These are phyloP conservation scores for Drosophila subobscura DNA, from an alignment of 1,140 invertebrate species.

Conservation along the genomic window DNA sequence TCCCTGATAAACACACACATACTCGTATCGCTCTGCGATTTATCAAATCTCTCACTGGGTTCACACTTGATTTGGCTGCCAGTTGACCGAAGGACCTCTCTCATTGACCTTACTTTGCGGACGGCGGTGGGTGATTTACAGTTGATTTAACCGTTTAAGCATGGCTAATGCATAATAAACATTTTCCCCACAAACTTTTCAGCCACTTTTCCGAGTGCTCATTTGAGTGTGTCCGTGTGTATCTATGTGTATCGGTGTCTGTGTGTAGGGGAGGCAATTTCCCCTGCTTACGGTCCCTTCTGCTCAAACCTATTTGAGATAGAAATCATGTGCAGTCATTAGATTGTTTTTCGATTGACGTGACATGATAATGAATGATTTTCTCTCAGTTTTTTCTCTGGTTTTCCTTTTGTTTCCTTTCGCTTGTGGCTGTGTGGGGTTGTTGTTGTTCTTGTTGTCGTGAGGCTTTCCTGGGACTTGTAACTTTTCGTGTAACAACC, in stretches of 20 bases:
- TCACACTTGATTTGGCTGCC: slow-evolving; percentile 52
- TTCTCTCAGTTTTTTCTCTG: slow-evolving; percentile 26
- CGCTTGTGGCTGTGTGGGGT: neutral
- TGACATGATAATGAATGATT: slow-evolving; percentile 83
- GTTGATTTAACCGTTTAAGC: slow-evolving; percentile 79
- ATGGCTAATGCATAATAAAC: slow-evolving; percentile 79
- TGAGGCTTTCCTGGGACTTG: slow-evolving; percentile 22
- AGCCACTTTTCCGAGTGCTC: slow-evolving; percentile 28
- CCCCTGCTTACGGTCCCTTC: slow-evolving; percentile 30
- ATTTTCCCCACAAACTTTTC: slow-evolving; percentile 68
- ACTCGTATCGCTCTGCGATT: slow-evolving; percentile 31
- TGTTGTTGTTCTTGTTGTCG: neutral
- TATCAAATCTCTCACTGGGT: slow-evolving; percentile 45
- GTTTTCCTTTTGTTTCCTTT: slow-evolving; percentile 27
- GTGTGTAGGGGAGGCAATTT: slow-evolving; percentile 24
- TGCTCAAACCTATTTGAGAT: slow-evolving; percentile 66
- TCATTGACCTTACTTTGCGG: slow-evolving; percentile 46
- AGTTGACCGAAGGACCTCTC: slow-evolving; percentile 40
- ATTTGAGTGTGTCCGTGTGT: slow-evolving; percentile 2
- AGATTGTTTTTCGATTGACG: slow-evolving; percentile 83
- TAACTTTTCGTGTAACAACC: slow-evolving; percentile 30
- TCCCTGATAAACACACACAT: slow-evolving; percentile 11
- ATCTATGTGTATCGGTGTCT: slow-evolving; percentile 3
- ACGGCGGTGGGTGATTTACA: slow-evolving; percentile 60
- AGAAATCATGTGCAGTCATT: slow-evolving; percentile 83